These are phyloP conservation scores for Autographa gamma DNA, from an alignment of 2,888 invertebrate genomes.

Conservation along the genomic window DNA sequence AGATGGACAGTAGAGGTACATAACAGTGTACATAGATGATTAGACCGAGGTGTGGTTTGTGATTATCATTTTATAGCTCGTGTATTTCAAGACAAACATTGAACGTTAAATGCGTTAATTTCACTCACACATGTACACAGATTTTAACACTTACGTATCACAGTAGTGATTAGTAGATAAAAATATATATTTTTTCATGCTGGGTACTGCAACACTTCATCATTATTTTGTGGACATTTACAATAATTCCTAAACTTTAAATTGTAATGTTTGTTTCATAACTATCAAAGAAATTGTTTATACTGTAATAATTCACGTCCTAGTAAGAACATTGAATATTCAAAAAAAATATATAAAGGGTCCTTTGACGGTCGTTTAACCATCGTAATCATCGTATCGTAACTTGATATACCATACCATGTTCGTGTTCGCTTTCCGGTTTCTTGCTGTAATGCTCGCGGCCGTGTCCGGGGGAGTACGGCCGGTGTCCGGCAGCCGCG, in stretches of 20 bases:
- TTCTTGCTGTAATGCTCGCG: constrained; percentile 20
- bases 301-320: not conserved
- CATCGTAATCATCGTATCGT: not conserved
- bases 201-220: not conserved
- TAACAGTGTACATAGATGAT: not conserved
- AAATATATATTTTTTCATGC: not conserved
- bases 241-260: too few species aligned
- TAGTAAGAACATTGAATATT: not conserved
- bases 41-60: constrained; percentile 12
- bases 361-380: not conserved
- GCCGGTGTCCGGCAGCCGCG: constrained; percentile 28
- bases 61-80: constrained; percentile 3
- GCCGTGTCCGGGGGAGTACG: not conserved
- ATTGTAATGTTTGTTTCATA: too few species aligned
- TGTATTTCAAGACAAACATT: constrained; percentile 18
- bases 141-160: constrained; percentile 5
- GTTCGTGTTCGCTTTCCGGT: constrained; percentile 12
- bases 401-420: constrained; percentile 25
- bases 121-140: constrained; percentile 6
- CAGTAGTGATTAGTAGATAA: constrained; percentile 14
- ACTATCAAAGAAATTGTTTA: too few species aligned
- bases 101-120: constrained; percentile 14
- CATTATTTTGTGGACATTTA: not conserved
- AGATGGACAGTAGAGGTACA: constrained; percentile 15
- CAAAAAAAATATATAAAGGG: not conserved